A percentile compares a stretch with the other conserved stretches of the same genome.
phyloP scores from a whole-genome alignment of 2,888 invertebrate genomes.

The Cosmopolites sordidus region DNA sequence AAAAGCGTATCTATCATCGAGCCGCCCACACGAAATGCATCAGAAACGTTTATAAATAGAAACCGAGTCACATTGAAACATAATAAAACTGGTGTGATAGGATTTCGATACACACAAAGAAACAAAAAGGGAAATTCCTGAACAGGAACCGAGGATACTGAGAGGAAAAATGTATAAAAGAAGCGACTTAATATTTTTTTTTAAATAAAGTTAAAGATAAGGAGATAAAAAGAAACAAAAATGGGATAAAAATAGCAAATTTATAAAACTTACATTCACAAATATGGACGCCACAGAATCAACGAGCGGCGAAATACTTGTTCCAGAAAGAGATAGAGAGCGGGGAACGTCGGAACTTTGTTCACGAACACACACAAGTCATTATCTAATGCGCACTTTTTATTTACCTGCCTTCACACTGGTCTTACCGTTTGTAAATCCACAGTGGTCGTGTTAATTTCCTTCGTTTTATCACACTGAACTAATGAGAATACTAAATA shows the following conservation, averaged over 20 bases:
- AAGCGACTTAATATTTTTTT: too few relatives aligned
- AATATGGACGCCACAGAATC: slow-evolving; percentile 46
- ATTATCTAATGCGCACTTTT: slow-evolving; percentile 33
- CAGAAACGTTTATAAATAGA: slow-evolving; percentile 19
- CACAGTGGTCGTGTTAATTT: background rate
- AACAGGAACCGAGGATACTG: background rate
- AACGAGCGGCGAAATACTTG: slow-evolving; percentile 37
- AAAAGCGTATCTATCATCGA: slow-evolving; percentile 1
- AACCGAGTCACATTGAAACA: slow-evolving; percentile 13
- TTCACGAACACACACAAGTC: slow-evolving; percentile 42
- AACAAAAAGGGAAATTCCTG: slow-evolving; percentile 4
- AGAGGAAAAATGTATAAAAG: too few relatives aligned
- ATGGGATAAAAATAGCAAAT: slow-evolving; percentile 9
- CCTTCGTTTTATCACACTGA: slow-evolving; percentile 38
- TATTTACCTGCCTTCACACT: slow-evolving; percentile 1
- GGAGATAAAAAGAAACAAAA: slow-evolving; percentile 8
- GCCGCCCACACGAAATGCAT: slow-evolving; percentile 12
- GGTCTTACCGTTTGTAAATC: too few relatives aligned
- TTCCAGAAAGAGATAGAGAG: slow-evolving; percentile 31
- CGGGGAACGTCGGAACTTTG: slow-evolving; percentile 39
- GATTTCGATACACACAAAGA: background rate
- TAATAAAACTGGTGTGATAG: too few relatives aligned
- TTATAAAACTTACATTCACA: slow-evolving; percentile 39
- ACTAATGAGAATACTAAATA: slow-evolving; percentile 48
- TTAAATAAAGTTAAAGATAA: too few relatives aligned